Percentiles rank a stretch among this genome's conserved stretches.
Evolutionary conservation across 2,113 vertebrate genomes (phyloP).

Genomic region (Pipra filicauda): DNA sequence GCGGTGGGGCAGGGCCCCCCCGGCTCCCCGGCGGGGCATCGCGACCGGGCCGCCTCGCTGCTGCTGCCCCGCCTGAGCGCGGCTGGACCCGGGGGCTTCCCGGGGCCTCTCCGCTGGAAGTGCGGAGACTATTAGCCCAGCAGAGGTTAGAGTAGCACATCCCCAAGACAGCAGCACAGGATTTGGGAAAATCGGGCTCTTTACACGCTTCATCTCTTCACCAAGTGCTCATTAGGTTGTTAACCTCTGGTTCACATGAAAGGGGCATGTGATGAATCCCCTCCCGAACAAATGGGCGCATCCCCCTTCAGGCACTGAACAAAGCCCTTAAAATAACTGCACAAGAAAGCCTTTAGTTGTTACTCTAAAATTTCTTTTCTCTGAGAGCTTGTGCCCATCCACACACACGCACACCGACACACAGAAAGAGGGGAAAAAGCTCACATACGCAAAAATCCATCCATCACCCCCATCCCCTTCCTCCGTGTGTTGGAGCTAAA

Average conservation of each 20-base stretch:
- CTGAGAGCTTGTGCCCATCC: conserved; percentile 32
- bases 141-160: conserved; percentile 89
- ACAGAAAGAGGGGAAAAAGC: neutral
- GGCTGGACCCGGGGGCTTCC: conserved; percentile 75
- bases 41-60: conserved; percentile 73
- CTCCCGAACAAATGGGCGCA: conserved; percentile 74
- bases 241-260: conserved; percentile 86
- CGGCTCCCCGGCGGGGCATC: conserved; percentile 79
- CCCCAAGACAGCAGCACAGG: conserved; percentile 71
- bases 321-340: conserved; percentile 79
- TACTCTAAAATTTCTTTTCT: conserved; percentile 73
- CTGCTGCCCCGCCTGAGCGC: conserved; percentile 77
- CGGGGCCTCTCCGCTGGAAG: conserved; percentile 78
- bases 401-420: neutral
- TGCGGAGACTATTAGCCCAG: conserved; percentile 72
- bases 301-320: conserved; percentile 79
- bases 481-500: neutral
- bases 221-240: conserved; percentile 84
- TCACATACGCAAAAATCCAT: neutral
- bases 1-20: conserved; percentile 83
- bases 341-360: conserved; percentile 73
- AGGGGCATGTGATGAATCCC: conserved; percentile 76
- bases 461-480: neutral
- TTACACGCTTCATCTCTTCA: conserved; percentile 87
- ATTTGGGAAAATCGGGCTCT: conserved; percentile 73